Evolutionary conservation across 2,888 invertebrate genomes (phyloP).

Genomic region (Acanthoscelides obtectus): DNA sequence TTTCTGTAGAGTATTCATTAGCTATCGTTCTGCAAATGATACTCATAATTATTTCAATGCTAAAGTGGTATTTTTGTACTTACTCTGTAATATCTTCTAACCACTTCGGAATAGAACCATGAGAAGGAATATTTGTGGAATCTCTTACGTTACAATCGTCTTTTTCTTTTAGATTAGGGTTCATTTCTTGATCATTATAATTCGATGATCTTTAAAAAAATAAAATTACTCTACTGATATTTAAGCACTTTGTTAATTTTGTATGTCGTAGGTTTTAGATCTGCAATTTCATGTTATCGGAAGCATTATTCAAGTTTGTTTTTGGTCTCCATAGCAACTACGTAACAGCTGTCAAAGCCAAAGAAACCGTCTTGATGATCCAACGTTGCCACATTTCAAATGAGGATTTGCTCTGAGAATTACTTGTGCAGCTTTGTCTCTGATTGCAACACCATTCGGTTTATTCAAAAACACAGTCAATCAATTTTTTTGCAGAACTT

Average conservation of each 20-base stretch:
- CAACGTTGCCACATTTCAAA: too few species aligned
- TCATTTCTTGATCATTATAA: conserved; percentile 7
- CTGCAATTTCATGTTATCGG: background rate
- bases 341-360: background rate
- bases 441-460: too few species aligned
- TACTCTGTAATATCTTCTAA: conserved; percentile 44
- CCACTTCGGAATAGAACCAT: conserved; percentile 41
- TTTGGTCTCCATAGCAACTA: background rate
- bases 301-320: background rate
- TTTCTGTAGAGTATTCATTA: conserved; percentile 10
- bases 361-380: too few species aligned
- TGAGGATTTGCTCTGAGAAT: too few species aligned
- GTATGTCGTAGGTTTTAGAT: background rate
- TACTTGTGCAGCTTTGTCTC: too few species aligned
- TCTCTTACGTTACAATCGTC: conserved; percentile 18
- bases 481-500: too few species aligned
- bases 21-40: conserved; percentile 18
- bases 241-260: background rate
- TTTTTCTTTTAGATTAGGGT: conserved; percentile 16
- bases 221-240: background rate
- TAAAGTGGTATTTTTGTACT: conserved; percentile 16
- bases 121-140: conserved; percentile 22
- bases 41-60: background rate
- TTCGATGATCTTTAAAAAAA: background rate
- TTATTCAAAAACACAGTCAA: too few species aligned